Percentiles rank a stretch among this genome's conserved stretches.
These are phyloP conservation scores for Muntiacus muntjak DNA, from an alignment of 2,113 vertebrate genomes.

Conservation along the genomic window DNA sequence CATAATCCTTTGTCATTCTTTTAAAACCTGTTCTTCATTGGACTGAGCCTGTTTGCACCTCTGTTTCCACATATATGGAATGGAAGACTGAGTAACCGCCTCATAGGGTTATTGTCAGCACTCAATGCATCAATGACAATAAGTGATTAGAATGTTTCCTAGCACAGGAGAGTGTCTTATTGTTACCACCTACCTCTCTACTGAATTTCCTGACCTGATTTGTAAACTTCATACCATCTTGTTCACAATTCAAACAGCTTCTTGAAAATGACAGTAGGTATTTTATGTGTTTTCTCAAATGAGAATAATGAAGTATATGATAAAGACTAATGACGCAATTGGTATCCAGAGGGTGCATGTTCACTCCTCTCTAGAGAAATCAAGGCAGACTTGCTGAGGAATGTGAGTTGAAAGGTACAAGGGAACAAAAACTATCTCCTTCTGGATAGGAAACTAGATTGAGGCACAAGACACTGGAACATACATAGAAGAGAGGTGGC, in stretches of 20 bases:
- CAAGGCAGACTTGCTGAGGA: neutral
- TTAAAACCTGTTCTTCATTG: neutral
- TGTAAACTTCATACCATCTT: neutral
- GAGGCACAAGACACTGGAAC: neutral
- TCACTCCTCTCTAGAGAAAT: neutral
- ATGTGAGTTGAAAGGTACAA: neutral
- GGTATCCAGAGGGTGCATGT: neutral
- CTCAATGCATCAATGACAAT: neutral
- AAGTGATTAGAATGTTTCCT: neutral
- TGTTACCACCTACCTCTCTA: neutral
- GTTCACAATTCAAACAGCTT: neutral
- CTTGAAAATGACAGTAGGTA: neutral
- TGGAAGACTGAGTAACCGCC: neutral
- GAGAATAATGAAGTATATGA: neutral
- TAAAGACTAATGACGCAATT: neutral
- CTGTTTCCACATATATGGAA: neutral
- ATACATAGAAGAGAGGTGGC: neutral
- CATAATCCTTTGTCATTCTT: neutral
- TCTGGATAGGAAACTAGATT: neutral
- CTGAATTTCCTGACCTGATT: neutral
- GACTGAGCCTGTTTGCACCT: neutral
- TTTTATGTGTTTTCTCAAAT: neutral
- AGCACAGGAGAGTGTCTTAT: neutral
- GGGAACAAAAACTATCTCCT: neutral
- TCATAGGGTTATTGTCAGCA: neutral